Evolutionary conservation across 2,113 vertebrate genomes (phyloP).

Genomic region (Anthoscopus minutus): DNA sequence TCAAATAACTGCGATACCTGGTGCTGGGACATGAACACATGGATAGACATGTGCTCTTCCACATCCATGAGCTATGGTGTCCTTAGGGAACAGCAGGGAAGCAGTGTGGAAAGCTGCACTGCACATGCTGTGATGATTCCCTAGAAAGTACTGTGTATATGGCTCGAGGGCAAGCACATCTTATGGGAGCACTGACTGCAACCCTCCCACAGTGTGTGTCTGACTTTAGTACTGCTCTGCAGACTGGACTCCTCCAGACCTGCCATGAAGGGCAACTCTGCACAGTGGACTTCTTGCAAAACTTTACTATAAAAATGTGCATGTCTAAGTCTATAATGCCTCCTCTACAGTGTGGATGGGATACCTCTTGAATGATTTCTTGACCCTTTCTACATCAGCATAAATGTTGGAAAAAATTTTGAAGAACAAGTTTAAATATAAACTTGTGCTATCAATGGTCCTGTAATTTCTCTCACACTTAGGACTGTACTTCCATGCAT

Average conservation of each 20-base stretch:
- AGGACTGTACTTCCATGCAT: not conserved
- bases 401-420: not conserved
- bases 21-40: not conserved
- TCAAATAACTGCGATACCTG: not conserved
- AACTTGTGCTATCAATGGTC: not conserved
- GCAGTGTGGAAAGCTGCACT: not conserved
- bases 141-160: not conserved
- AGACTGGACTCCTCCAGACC: not conserved
- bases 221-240: not conserved
- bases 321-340: not conserved
- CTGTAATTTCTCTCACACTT: not conserved
- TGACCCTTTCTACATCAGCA: not conserved
- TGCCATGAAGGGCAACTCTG: not conserved
- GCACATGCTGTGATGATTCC: not conserved
- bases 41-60: not conserved
- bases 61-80: not conserved
- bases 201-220: not conserved
- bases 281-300: not conserved
- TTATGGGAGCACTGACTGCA: not conserved
- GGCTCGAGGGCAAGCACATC: not conserved
- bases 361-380: not conserved
- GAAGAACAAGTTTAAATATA: not conserved
- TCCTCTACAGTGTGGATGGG: not conserved
- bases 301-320: not conserved
- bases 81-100: not conserved